Evolutionary conservation across 2,888 invertebrate species (phyloP).

Genomic region (Ceriagrion tenellum): DNA sequence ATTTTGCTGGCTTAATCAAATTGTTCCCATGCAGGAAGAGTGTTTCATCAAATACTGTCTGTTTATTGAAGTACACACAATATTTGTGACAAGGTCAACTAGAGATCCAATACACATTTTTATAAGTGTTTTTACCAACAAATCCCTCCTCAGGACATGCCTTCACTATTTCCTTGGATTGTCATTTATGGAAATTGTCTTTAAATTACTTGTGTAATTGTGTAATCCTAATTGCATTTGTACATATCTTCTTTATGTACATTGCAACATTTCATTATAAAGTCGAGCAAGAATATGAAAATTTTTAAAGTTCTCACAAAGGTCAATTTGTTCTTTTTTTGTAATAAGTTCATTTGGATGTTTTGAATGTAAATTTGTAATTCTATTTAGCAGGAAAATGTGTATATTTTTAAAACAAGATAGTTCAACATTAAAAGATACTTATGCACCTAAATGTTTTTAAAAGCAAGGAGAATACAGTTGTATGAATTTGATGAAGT

Average conservation of each 20-base stretch:
- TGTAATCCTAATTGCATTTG: neutral
- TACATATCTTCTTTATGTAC: neutral
- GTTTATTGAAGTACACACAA: neutral
- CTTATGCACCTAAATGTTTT: neutral
- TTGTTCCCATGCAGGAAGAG: conserved; percentile 2
- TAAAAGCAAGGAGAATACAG: neutral
- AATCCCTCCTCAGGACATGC: conserved; percentile 52
- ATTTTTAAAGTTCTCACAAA: conserved; percentile 7
- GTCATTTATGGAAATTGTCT: neutral
- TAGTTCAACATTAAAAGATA: neutral
- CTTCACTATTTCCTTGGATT: conserved; percentile 28
- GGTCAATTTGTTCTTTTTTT: neutral
- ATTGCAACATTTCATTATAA: neutral
- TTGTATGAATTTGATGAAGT: neutral
- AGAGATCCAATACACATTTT: conserved; percentile 56
- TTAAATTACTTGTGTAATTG: neutral
- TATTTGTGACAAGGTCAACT: conserved; percentile 46
- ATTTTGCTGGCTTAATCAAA: neutral
- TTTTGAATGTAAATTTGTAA: conserved; percentile 27
- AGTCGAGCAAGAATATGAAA: neutral
- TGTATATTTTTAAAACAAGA: conserved; percentile 11
- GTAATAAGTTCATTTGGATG: neutral
- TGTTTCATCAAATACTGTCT: conserved; percentile 7
- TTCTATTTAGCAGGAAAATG: conserved; percentile 20
- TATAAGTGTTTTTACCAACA: conserved; percentile 53